Evolutionary conservation across 2,797 vertebrate species (phyloP).

Genomic region (Amazonetta brasiliensis): DNA sequence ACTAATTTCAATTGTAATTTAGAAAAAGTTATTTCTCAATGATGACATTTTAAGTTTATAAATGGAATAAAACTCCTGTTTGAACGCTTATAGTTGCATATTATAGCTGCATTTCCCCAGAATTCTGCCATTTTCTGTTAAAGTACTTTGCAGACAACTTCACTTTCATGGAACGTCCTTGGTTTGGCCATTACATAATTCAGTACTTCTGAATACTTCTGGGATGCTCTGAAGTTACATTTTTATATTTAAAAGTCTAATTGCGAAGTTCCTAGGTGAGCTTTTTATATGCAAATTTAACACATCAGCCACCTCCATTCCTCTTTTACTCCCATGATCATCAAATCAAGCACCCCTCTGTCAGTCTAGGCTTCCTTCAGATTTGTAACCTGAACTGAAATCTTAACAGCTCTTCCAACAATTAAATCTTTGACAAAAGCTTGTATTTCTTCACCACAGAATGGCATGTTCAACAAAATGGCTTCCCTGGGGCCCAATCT

Average conservation of each 20-base stretch:
- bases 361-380: conserved; percentile 58
- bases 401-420: conserved; percentile 55
- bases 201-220: conserved; percentile 60
- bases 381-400: conserved; percentile 67
- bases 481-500: conserved; percentile 57
- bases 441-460: conserved; percentile 55
- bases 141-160: conserved; percentile 16
- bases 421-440: conserved; percentile 64
- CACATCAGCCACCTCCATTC: conserved; percentile 59
- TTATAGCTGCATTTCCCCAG: neutral
- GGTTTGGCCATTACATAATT: conserved; percentile 63
- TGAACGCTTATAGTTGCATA: neutral
- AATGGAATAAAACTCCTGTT: neutral
- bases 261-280: conserved; percentile 66
- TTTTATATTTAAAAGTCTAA: conserved; percentile 73
- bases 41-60: neutral
- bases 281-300: conserved; percentile 71
- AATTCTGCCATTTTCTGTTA: neutral
- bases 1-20: neutral
- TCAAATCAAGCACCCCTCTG: conserved; percentile 59
- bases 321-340: conserved; percentile 59
- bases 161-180: conserved; percentile 64
- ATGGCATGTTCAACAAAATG: conserved; percentile 47
- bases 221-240: conserved; percentile 62
- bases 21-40: neutral